Base-by-base conservation (phyloP, 2,113 vertebrate species). In the Corythornis madagascariensis region DNA sequence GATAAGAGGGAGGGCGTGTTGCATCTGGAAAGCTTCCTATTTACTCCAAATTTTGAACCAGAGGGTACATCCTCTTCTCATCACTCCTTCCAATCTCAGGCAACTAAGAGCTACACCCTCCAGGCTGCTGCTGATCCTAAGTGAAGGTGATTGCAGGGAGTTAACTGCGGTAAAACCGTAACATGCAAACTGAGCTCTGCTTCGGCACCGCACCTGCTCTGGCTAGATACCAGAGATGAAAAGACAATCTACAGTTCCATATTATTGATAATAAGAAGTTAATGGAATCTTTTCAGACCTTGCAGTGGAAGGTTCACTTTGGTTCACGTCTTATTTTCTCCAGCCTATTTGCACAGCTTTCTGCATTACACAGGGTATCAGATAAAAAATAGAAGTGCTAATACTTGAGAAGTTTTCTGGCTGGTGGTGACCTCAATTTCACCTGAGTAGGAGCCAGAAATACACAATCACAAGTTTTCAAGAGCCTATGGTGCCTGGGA, bases 361-460 rank as follows among this genome's bases (percentile, higher is more conserved):
- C 74, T 6, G 2, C 60, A 6, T 75, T 38, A 29, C 21, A 24
- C 2, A 1, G 24, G 26, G 4, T 48, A 53, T 53, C 57, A 65
- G 74, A 65, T 25, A 38, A 45, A 86, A 78, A 59, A 26, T 21
- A 50, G 33, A 87, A 89, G 17, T 50, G 38, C 42, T 89, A 50
- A 55, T 63, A 45, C 11, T 67, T 66, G 42, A 45, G 55, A 80
- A 55, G 56, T 40, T 65, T 78, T 35, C 45, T 55, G 65, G 17
- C 52, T 74, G 55, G 9, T 24, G 21, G 31, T 94, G 95, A 94
- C 86, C 92, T 93, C 67, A 48, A 31, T 64, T 93, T 92, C 67
- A 93, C 88, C 78, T 70, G 57, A 88, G 45, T 4, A 71, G 88
- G 77, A 83, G 60, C 43, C 67, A 40, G 67, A 76, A 69, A 69